phyloP scores from a whole-genome alignment of 64 coral and sea anemone genomes.

The Montipora sp. region DNA sequence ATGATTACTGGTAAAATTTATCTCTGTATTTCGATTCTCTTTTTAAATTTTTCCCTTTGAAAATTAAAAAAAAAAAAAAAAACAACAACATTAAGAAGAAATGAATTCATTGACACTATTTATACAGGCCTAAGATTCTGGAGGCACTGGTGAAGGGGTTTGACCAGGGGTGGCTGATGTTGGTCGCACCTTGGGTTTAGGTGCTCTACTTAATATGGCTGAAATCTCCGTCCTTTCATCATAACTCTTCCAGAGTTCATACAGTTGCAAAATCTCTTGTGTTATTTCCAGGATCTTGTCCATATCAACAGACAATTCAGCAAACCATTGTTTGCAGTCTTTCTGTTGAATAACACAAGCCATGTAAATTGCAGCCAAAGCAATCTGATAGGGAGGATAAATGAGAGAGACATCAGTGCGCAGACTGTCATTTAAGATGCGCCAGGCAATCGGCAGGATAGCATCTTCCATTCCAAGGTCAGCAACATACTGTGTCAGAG shows the following conservation, averaged over 20 bases:
- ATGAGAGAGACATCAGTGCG: constrained; percentile 91
- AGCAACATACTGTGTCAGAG: constrained; percentile 91
- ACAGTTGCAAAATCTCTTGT: constrained; percentile 93
- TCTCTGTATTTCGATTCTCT: too few relatives aligned
- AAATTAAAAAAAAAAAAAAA: constrained; percentile 81
- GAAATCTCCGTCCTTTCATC: constrained; percentile 94
- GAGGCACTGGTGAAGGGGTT: constrained; percentile 70
- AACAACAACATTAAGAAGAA: background rate
- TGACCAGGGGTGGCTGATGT: constrained; percentile 88
- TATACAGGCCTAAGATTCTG: constrained; percentile 11
- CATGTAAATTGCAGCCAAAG: constrained; percentile 97
- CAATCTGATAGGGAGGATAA: constrained; percentile 94
- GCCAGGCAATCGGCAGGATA: constrained; percentile 93
- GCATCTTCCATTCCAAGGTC: constrained; percentile 91
- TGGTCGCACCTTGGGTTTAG: constrained; percentile 92
- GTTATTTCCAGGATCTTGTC: constrained; percentile 97
- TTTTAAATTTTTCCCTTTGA: constrained; percentile 56
- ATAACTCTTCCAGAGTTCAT: constrained; percentile 97
- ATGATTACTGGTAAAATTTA: too few relatives aligned
- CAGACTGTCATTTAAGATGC: constrained; percentile 97
- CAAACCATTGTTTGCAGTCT: constrained; percentile 94
- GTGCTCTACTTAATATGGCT: constrained; percentile 76
- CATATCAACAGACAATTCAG: constrained; percentile 98
- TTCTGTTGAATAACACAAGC: constrained; percentile 98
- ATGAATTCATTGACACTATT: background rate